Percentiles rank a stretch among this genome's conserved stretches.
These are phyloP conservation scores for Notarius lentiginosus DNA, from an alignment of 2,113 vertebrate genomes.

Conservation along the genomic window DNA sequence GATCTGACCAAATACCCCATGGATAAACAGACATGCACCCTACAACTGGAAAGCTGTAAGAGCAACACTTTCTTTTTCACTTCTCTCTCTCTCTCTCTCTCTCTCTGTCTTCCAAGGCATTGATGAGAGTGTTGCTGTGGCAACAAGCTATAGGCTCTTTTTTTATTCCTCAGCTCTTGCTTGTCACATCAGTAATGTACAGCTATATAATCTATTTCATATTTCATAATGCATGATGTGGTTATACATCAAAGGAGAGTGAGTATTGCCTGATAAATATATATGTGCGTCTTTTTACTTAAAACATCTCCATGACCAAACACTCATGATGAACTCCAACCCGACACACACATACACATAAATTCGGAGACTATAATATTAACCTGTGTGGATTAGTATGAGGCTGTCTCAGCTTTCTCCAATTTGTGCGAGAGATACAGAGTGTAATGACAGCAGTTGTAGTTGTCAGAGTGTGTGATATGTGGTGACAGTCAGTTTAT, in stretches of 20 bases:
- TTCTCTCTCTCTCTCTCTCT: neutral
- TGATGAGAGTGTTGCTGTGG: slow-evolving; percentile 43
- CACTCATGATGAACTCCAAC: neutral
- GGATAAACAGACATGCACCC: slow-evolving; percentile 89
- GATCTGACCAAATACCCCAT: slow-evolving; percentile 91
- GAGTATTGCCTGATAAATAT: neutral
- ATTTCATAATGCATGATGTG: slow-evolving; percentile 26
- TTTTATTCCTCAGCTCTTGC: slow-evolving; percentile 22
- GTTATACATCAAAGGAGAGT: slow-evolving; percentile 5
- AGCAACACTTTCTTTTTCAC: neutral
- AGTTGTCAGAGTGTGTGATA: slow-evolving; percentile 9
- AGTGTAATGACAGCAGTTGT: neutral
- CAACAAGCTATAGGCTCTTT: slow-evolving; percentile 33
- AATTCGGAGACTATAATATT: neutral
- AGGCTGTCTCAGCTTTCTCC: neutral
- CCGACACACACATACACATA: neutral
- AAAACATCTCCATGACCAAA: neutral
- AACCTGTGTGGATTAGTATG: neutral
- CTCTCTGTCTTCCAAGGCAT: slow-evolving; percentile 18
- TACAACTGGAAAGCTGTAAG: slow-evolving; percentile 94
- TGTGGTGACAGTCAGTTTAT: slow-evolving; percentile 21
- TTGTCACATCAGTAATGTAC: slow-evolving; percentile 5
- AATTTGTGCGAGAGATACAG: neutral
- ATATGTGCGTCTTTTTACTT: neutral
- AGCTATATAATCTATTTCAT: slow-evolving; percentile 27